A percentile compares a stretch with the other conserved stretches of the same genome.
phyloP scores from a whole-genome alignment of 2,113 vertebrate genomes.

The Centropus bengalensis region DNA sequence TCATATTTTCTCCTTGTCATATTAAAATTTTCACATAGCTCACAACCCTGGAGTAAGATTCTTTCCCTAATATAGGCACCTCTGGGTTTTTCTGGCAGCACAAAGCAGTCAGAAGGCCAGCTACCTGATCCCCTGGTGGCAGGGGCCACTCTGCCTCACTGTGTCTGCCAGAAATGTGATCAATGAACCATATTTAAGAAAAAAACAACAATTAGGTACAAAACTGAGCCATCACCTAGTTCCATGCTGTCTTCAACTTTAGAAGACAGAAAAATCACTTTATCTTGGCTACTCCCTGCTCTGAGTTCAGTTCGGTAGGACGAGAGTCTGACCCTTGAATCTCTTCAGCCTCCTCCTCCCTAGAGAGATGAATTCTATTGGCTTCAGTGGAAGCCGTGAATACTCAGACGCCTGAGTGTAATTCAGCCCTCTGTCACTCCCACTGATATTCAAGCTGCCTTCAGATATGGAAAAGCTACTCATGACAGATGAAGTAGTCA shows the following conservation, averaged over 20 bases:
- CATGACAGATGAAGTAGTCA: not conserved
- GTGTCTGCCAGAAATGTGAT: not conserved
- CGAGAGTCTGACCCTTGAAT: not conserved
- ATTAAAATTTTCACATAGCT: conserved; percentile 29
- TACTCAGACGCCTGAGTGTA: not conserved
- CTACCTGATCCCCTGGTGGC: conserved; percentile 18
- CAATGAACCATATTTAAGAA: not conserved
- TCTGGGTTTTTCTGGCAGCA: conserved; percentile 37
- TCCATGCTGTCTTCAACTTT: not conserved
- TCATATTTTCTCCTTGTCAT: conserved; percentile 56
- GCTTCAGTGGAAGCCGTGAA: not conserved
- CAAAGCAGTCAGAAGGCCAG: conserved; percentile 18
- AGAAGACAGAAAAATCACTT: not conserved
- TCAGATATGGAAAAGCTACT: not conserved
- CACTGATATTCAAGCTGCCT: not conserved
- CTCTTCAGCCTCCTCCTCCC: not conserved
- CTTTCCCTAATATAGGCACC: conserved; percentile 51
- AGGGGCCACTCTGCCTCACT: not conserved
- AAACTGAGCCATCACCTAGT: not conserved
- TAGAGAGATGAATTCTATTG: not conserved
- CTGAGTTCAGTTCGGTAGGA: not conserved
- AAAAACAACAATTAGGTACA: not conserved
- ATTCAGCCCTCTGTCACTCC: not conserved
- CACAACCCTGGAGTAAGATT: not conserved
- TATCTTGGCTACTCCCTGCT: not conserved